These are phyloP conservation scores for Macaca mulatta DNA, from an alignment of 2,113 vertebrate genomes.

Conservation along the genomic window DNA sequence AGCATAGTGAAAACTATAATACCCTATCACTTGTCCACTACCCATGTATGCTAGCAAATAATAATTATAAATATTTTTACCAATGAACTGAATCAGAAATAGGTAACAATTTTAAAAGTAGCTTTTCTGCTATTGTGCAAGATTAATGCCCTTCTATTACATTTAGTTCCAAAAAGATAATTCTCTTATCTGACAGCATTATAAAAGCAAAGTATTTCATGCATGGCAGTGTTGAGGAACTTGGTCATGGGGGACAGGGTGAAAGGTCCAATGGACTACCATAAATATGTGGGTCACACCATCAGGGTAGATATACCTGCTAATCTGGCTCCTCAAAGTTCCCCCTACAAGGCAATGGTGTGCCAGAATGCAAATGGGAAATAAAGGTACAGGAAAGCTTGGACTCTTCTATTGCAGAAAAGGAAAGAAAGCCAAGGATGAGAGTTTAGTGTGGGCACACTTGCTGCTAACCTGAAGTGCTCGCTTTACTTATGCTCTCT, in stretches of 20 bases:
- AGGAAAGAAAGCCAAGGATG: not conserved
- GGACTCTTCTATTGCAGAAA: not conserved
- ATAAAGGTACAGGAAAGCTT: not conserved
- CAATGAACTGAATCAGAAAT: not conserved
- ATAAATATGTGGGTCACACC: not conserved
- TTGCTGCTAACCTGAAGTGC: not conserved
- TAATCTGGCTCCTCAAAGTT: not conserved
- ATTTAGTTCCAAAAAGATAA: conserved; percentile 8
- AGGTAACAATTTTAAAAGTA: not conserved
- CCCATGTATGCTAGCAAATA: not conserved
- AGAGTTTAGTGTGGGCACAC: not conserved
- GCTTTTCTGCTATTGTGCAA: not conserved
- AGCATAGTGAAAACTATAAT: not conserved
- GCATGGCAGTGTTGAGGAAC: not conserved
- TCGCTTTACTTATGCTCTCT: not conserved
- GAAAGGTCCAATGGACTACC: not conserved
- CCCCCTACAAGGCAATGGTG: not conserved
- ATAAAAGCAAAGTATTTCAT: not conserved
- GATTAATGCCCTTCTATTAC: not conserved
- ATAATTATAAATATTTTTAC: not conserved
- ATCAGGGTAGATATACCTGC: rapidly evolving
- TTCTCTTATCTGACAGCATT: not conserved
- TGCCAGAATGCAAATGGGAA: not conserved
- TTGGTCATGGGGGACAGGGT: not conserved
- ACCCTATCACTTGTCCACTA: not conserved